Evolutionary conservation across 1,140 invertebrate genomes (phyloP).

Genomic region (Acyrthosiphon pisum): DNA sequence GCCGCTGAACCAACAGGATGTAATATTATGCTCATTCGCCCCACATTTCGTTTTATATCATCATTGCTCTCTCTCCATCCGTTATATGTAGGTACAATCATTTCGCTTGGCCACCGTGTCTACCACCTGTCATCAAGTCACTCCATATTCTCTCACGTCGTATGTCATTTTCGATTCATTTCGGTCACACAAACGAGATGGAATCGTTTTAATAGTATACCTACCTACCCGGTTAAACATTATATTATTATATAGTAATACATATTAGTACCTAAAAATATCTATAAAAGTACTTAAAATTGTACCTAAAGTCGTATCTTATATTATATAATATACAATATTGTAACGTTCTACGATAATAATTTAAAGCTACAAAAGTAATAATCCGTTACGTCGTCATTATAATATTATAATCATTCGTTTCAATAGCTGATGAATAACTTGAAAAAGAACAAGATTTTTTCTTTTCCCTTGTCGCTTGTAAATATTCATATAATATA

Average conservation of each 20-base stretch:
- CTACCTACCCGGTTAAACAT: no score
- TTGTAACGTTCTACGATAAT: neutral
- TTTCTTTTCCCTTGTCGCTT: neutral
- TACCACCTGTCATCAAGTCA: neutral
- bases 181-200: neutral
- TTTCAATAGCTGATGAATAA: conserved; percentile 1
- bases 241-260: neutral
- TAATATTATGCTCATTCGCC: neutral
- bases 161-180: neutral
- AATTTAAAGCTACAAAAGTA: neutral
- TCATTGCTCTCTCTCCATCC: neutral
- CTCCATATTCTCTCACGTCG: neutral
- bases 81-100: neutral
- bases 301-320: neutral
- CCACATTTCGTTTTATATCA: neutral
- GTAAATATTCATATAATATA: conserved; percentile 1
- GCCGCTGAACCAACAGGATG: neutral
- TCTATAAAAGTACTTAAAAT: neutral
- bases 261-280: neutral
- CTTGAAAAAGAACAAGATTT: neutral
- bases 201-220: neutral
- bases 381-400: neutral
- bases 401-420: neutral
- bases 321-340: neutral
- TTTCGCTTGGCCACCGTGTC: neutral